phyloP scores from a whole-genome alignment of 2,797 vertebrate species.

The Gorsachius magnificus region DNA sequence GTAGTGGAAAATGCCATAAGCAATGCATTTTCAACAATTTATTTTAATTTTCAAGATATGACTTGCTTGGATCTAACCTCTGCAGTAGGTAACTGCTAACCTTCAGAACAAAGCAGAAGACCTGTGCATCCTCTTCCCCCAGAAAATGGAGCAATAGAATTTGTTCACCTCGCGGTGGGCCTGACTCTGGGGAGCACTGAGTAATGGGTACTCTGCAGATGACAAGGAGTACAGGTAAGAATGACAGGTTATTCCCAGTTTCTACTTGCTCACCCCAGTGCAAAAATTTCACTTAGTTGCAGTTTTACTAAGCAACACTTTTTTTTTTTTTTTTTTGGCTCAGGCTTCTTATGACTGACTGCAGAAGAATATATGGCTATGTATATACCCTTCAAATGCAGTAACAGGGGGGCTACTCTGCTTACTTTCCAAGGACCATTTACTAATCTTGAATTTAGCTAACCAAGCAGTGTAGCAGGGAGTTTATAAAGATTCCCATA shows the following conservation, averaged over 20 bases:
- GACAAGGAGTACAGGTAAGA: neutral
- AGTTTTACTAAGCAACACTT: neutral
- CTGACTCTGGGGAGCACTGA: neutral
- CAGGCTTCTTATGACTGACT: neutral
- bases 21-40: neutral
- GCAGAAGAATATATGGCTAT: neutral
- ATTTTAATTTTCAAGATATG: neutral
- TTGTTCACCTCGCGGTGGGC: neutral
- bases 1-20: neutral
- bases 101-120: neutral
- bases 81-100: neutral
- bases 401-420: neutral
- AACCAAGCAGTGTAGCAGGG: neutral
- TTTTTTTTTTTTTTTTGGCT: neutral
- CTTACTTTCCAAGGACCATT: constrained; percentile 33
- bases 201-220: neutral
- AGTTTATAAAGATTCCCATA: constrained; percentile 22
- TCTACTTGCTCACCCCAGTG: neutral
- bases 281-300: neutral
- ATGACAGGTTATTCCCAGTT: neutral
- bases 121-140: neutral
- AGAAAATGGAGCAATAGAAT: neutral
- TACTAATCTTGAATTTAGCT: constrained; percentile 30
- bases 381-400: neutral
- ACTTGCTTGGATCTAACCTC: neutral